A percentile compares a stretch with the other conserved stretches of the same genome.
phyloP scores from a whole-genome alignment of 2,888 invertebrate genomes.

The Diabrotica balteata region DNA sequence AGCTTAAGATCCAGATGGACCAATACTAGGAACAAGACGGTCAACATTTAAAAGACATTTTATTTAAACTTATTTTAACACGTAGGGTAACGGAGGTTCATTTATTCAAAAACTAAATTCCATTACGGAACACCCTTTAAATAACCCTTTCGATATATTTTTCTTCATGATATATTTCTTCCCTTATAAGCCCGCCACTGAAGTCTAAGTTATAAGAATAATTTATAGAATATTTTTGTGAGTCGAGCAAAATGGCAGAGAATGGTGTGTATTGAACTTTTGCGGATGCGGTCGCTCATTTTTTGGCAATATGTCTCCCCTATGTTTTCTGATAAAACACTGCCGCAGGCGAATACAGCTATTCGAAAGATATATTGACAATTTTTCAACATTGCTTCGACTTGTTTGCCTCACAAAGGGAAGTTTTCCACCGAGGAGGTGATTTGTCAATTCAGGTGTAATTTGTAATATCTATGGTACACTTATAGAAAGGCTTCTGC shows the following conservation, averaged over 20 bases:
- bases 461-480: background rate
- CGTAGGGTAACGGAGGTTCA: no score
- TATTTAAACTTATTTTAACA: no score
- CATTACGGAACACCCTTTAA: no score
- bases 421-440: background rate
- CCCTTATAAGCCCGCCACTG: background rate
- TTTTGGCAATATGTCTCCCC: conserved; percentile 36
- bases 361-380: conserved; percentile 36
- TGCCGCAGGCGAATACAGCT: conserved; percentile 23
- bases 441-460: background rate
- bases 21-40: no score
- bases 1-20: no score
- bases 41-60: no score
- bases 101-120: no score
- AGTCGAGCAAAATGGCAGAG: conserved; percentile 23
- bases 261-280: conserved; percentile 29
- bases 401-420: conserved; percentile 11
- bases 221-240: conserved; percentile 14
- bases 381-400: conserved; percentile 25
- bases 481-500: no score
- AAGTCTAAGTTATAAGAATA: background rate
- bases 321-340: conserved; percentile 35
- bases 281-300: conserved; percentile 25
- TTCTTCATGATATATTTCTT: no score
- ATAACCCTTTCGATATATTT: no score